Conservation (phyloP, 2,113 vertebrate genomes). For the Rattus norvegicus region GRCr8 NC_086031.1:21519501-21520000, state of each 20-base stretch:
- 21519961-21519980: not conserved
- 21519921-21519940: not conserved
- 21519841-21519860: not conserved
- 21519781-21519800: not conserved
- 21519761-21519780: not conserved
- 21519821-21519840: not conserved
- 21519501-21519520: not conserved
- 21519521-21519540: not conserved
- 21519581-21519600: not conserved
- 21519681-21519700: not conserved
- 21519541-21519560: too few relatives aligned
- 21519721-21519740: too few relatives aligned
- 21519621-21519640: not conserved
- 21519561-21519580: not conserved
- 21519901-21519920: too few relatives aligned
- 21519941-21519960: not conserved
- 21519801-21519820: not conserved
- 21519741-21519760: not conserved
- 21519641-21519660: not conserved
- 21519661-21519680: not conserved
- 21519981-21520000: not conserved
- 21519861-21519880: not conserved
- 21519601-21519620: not conserved
- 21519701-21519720: not conserved
- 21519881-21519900: not conserved